Evolutionary conservation across 2,113 vertebrate species (phyloP).

Genomic region (Psephotus haematonotus): DNA sequence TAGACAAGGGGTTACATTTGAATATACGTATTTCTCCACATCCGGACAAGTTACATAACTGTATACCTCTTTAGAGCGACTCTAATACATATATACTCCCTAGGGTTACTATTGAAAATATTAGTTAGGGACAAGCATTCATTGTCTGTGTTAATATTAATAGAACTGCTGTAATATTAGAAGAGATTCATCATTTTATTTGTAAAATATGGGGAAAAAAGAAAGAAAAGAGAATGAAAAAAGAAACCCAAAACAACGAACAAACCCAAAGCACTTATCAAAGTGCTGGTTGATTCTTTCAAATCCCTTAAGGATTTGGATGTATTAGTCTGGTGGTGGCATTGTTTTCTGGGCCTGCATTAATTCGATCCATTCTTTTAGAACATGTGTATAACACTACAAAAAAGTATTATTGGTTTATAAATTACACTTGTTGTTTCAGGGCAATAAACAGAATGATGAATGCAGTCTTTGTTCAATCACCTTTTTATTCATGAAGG

Average conservation of each 20-base stretch:
- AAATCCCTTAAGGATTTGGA: slow-evolving; percentile 59
- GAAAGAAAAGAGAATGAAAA: neutral
- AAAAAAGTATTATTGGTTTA: slow-evolving; percentile 79
- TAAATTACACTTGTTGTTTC: slow-evolving; percentile 82
- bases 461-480: slow-evolving; percentile 79
- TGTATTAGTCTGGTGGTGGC: slow-evolving; percentile 55
- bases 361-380: slow-evolving; percentile 77
- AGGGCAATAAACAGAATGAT: slow-evolving; percentile 79
- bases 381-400: slow-evolving; percentile 74
- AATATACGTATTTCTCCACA: neutral
- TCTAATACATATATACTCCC: accelerated
- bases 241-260: neutral
- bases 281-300: slow-evolving; percentile 52
- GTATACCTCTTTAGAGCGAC: neutral
- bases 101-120: neutral
- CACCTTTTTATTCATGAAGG: slow-evolving; percentile 82
- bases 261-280: neutral
- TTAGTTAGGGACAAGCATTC: neutral
- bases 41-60: neutral
- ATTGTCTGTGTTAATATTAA: neutral
- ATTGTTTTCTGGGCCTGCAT: slow-evolving; percentile 54
- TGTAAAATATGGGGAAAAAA: neutral
- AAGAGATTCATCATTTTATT: slow-evolving; percentile 1
- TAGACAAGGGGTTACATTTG: accelerated
- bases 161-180: neutral